Conservation (phyloP, 1,140 invertebrate species). For the Ceratina japonica region DNA sequence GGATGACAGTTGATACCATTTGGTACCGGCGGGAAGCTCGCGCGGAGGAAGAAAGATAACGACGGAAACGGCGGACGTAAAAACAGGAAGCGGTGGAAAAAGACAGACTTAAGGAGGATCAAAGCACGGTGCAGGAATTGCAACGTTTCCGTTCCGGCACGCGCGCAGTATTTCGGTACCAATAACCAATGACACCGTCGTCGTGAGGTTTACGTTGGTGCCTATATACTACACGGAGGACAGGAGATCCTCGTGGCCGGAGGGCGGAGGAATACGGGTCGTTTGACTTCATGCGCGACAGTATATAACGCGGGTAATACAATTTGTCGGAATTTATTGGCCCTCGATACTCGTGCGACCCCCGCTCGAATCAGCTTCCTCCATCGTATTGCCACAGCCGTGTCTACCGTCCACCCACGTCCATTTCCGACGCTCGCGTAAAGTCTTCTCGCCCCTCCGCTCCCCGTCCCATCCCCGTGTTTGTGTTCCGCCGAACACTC, state of each 20-base stretch:
- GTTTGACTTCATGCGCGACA: constrained; percentile 69
- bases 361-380: constrained; percentile 65
- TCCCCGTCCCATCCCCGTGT: not conserved
- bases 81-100: not conserved
- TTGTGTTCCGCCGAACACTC: not conserved
- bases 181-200: constrained; percentile 51
- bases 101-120: not conserved
- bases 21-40: not conserved
- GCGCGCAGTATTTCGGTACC: constrained; percentile 48
- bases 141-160: constrained; percentile 49
- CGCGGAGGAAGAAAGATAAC: not conserved
- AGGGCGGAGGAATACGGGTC: constrained; percentile 51
- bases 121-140: constrained; percentile 34
- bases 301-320: constrained; percentile 71
- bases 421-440: constrained; percentile 50
- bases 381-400: constrained; percentile 50
- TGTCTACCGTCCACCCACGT: constrained; percentile 53
- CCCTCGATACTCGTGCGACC: constrained; percentile 56
- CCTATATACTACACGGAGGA: constrained; percentile 13
- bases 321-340: constrained; percentile 73
- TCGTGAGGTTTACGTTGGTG: constrained; percentile 39
- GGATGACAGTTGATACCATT: no score
- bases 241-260: constrained; percentile 19
- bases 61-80: not conserved
- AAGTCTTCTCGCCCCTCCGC: constrained; percentile 16